Conservation (phyloP, 2,888 invertebrate species). For the Tineola bisselliella region DNA sequence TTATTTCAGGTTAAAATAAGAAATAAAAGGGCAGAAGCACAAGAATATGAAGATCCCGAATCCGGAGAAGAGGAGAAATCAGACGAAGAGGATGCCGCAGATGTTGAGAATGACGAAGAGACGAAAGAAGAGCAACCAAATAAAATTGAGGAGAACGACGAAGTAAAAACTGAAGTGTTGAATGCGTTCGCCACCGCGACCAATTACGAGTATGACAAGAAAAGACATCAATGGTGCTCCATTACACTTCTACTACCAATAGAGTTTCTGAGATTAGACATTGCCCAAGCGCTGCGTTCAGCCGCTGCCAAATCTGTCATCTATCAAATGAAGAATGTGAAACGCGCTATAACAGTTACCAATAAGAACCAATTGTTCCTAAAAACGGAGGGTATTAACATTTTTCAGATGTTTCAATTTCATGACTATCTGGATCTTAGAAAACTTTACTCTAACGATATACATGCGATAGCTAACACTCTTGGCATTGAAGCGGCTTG, state of each 20-base stretch:
- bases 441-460: constrained; percentile 90
- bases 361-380: constrained; percentile 73
- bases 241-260: constrained; percentile 76
- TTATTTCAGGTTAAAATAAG: constrained; percentile 61
- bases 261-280: constrained; percentile 68
- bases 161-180: constrained; percentile 46
- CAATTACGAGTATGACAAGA: constrained; percentile 80
- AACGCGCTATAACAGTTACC: constrained; percentile 82
- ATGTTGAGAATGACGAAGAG: constrained; percentile 26
- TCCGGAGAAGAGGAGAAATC: constrained; percentile 67
- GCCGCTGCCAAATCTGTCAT: constrained; percentile 78
- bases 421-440: constrained; percentile 81
- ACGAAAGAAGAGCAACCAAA: constrained; percentile 26
- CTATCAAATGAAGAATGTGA: constrained; percentile 82
- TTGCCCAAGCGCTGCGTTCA: constrained; percentile 77
- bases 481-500: constrained; percentile 98
- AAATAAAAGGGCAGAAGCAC: constrained; percentile 67
- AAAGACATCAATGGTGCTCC: constrained; percentile 85
- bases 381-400: constrained; percentile 96
- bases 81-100: constrained; percentile 43
- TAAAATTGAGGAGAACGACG: constrained; percentile 32
- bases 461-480: constrained; percentile 87
- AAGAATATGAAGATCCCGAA: constrained; percentile 75
- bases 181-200: constrained; percentile 50
- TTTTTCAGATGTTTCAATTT: constrained; percentile 89